Evolutionary conservation across 2,888 invertebrate species (phyloP), one percentile per base, ranked within the genome.

Genomic region (Eristalis arbustorum): DNA sequence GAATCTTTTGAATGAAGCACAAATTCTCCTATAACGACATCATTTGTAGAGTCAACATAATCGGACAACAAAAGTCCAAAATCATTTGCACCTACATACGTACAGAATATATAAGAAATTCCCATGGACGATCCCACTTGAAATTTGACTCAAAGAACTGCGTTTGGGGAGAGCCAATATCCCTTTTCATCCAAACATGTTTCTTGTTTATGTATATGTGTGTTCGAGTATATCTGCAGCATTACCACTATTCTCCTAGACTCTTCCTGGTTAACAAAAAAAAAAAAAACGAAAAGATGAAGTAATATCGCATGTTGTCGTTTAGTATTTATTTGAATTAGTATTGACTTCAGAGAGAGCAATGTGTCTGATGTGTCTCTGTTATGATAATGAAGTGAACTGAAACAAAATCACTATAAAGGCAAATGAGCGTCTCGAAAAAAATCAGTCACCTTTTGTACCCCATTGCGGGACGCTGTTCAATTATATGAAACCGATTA

Each of bases 371-470:
- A 49, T 49, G 49, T 18, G 49, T 49, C 49, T 49, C 49, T 18
- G 49, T 49, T 68, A 68, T n/a, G 34, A 22, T 57, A 31, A 61
- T 59, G 14, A 72, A 67, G 42, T 72, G 22, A 25, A 18, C 18
- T 49, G 49, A 49, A 18, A 18, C 49, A 18, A 49, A 49, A 49
- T 49, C 49, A 49, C 49, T 74, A 83, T 79, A 78, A 74, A 83
- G 59, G 37, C 73, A 78, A 74, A 78, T 22, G 63, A 64, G 18
- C 59, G 59, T 6, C 71, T 37, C 37, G 25, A 14, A 31, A 40
- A 49, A 31, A 31, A 25, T 14, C 83, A 83, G 83, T 83, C 59
- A 59, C 57, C 31, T 40, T 8, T 64, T 73, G 62, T 28, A 56
- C 25, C 66, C 23, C 23, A n/a, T n/a, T n/a, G 31, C 42, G 25